phyloP scores from a whole-genome alignment of 2,888 invertebrate species.

The Caenorhabditis afra region DNA sequence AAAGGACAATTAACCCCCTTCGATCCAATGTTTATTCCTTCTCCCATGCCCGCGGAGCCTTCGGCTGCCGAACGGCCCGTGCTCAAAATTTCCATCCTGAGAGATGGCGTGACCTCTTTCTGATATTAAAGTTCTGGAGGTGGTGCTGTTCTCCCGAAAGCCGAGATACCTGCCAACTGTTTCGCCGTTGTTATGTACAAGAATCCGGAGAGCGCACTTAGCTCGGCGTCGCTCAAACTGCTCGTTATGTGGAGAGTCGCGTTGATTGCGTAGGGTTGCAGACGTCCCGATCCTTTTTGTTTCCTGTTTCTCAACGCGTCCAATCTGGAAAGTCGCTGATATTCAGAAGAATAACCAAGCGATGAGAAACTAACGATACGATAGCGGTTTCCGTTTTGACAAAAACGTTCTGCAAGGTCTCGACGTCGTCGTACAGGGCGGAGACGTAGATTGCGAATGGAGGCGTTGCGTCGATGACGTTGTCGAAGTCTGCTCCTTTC shows the following conservation, averaged over 20 bases:
- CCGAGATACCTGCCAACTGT: constrained; percentile 13
- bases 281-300: not conserved
- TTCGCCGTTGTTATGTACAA: constrained; percentile 26
- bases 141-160: constrained; percentile 10
- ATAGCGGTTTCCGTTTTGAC: not conserved
- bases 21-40: too few relatives aligned
- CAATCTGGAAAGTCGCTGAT: not conserved
- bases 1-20: too few relatives aligned
- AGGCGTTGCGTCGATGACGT: too few relatives aligned
- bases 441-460: constrained; percentile 24
- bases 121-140: too few relatives aligned
- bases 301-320: not conserved
- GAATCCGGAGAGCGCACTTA: constrained; percentile 19
- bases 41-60: too few relatives aligned
- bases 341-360: too few relatives aligned
- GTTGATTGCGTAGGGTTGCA: constrained; percentile 18
- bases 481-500: too few relatives aligned
- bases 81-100: too few relatives aligned
- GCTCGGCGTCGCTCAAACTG: constrained; percentile 10
- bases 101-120: too few relatives aligned
- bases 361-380: too few relatives aligned
- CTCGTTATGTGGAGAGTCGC: not conserved
- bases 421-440: constrained; percentile 17
- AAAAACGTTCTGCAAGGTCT: constrained; percentile 7
- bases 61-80: too few relatives aligned